Conservation (phyloP, 2,797 vertebrate species). For the Hydrophis major region DNA sequence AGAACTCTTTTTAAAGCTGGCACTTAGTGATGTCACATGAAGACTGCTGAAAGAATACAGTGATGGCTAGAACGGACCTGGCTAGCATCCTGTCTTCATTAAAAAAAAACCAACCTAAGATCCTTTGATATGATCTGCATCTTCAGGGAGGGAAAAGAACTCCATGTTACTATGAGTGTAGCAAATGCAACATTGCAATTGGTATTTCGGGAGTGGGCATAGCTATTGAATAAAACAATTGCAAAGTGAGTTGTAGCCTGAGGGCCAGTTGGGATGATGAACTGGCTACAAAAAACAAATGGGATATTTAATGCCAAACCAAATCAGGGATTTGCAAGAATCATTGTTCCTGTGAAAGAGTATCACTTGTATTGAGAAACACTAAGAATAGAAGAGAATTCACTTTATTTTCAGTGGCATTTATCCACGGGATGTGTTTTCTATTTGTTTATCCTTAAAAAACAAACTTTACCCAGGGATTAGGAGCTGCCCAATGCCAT, state of each 20-base stretch:
- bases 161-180: neutral
- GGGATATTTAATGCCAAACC: neutral
- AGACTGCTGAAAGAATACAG: neutral
- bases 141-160: neutral
- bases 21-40: neutral
- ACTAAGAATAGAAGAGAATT: neutral
- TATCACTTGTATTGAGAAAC: neutral
- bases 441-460: neutral
- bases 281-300: neutral
- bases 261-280: neutral
- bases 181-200: neutral
- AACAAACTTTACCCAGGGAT: neutral
- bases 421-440: neutral
- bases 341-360: neutral
- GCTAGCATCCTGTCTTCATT: neutral
- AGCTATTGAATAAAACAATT: neutral
- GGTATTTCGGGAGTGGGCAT: neutral
- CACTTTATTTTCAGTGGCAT: neutral
- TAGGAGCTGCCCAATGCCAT: neutral
- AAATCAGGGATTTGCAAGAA: neutral
- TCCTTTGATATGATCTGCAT: neutral
- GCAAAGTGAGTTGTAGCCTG: neutral
- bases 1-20: neutral
- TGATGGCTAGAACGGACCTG: neutral
- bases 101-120: neutral